Conservation (phyloP, 2,797 vertebrate species). For the Enteromius anoplus region DNA sequence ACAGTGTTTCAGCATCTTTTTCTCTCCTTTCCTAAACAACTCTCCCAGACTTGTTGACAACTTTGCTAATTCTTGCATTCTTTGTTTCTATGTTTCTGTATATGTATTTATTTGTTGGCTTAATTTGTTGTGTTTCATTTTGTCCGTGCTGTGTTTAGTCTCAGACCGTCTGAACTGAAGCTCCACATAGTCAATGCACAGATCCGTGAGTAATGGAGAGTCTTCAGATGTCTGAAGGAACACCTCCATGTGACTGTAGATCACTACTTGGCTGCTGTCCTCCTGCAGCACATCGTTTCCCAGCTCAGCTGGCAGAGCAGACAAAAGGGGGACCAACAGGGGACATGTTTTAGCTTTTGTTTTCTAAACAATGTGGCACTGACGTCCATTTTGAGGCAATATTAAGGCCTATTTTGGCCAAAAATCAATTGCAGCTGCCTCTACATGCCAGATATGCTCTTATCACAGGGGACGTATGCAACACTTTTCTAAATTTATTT, state of each 20-base stretch:
- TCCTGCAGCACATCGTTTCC: conserved; percentile 10
- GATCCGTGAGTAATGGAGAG: background rate
- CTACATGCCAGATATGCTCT: background rate
- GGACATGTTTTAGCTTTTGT: conserved; percentile 40
- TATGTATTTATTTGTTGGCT: background rate
- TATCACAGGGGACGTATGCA: background rate
- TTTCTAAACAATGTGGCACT: conserved; percentile 29
- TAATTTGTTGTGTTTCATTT: background rate
- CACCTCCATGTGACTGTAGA: conserved; percentile 1
- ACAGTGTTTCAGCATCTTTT: background rate
- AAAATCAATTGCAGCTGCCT: background rate
- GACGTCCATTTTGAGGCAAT: conserved; percentile 5
- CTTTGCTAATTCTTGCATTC: background rate
- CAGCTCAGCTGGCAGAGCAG: conserved; percentile 18
- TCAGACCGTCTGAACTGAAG: background rate
- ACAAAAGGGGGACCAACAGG: conserved; percentile 10
- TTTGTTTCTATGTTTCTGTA: background rate
- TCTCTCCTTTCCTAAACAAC: background rate
- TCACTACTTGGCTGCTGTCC: background rate
- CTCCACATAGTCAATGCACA: background rate
- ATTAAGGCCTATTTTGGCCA: background rate
- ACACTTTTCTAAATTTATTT: background rate
- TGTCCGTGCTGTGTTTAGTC: background rate
- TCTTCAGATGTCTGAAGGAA: background rate
- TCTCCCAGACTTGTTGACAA: background rate